Evolutionary conservation across 2,797 vertebrate species (phyloP), one percentile per base, ranked within the genome.

Genomic region (Neostethus bicornis): DNA sequence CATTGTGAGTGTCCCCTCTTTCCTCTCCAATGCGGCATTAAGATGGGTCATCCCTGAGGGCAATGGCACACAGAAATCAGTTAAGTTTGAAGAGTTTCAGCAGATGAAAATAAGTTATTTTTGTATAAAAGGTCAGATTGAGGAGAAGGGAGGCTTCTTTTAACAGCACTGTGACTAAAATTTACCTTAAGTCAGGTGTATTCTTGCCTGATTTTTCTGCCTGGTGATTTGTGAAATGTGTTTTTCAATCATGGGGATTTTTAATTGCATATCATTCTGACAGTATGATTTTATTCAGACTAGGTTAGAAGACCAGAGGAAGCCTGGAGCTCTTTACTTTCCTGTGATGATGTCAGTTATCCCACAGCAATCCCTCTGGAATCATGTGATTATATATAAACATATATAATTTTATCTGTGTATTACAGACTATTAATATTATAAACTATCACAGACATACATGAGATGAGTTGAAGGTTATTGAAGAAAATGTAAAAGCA

Each of bases 11-110:
- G 37, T 38, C 26, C 5, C 42, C 26, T 41, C 51, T 46, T 51
- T 38, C 51, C 66, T 42, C 45, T 57, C 62, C 70, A 80, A 74
- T 87, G 87, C 86, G 81, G 79, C 85, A 85, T 38, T 52, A 24
- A 26, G 32, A 74, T 63, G 47, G 44, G 24, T n/a, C 5, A 24
- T 45, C 49, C 53, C 44, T 38, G n/a, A 39, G 39, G 46, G n/a
- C 37, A 34, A 60, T 1, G 7, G 31, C 31, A 14, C 42, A 64
- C 6, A 19, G 28, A 28, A 57, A 43, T 42, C 55, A 5, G 28
- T 31, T 32, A 9, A 38, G 10, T 19, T 50, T 7, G 14, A 14
- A n/a, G 14, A 24, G 35, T 47, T 23, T 61, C 38, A 44, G 9
- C 16, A 55, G 9, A 47, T 34, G 10, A 21, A 42, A 43, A 19